Evolutionary conservation across 53 echinoderm and acorn worm species (phyloP).

Genomic region (Echinometra lucunter): DNA sequence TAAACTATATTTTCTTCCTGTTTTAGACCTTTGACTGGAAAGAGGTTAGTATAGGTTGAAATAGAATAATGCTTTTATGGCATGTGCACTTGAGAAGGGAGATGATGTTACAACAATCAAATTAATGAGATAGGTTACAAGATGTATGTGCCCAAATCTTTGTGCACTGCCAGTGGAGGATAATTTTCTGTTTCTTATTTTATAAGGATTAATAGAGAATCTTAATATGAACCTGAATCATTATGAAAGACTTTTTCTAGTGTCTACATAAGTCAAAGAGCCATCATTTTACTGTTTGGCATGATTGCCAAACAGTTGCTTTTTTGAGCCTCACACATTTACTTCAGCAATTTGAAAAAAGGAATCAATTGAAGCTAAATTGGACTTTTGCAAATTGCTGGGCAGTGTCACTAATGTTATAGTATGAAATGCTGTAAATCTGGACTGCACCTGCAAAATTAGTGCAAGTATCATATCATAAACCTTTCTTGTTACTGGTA

Average conservation of each 20-base stretch:
- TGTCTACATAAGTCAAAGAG: neutral
- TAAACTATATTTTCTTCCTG: slow-evolving; percentile 6
- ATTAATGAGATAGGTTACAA: neutral
- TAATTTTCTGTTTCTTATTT: too few relatives aligned
- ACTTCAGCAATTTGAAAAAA: neutral
- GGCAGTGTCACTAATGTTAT: too few relatives aligned
- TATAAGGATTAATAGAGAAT: too few relatives aligned
- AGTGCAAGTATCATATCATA: too few relatives aligned
- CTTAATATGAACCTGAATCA: too few relatives aligned
- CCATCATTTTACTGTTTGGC: neutral
- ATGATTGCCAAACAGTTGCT: too few relatives aligned
- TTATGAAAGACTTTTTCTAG: neutral
- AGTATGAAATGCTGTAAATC: too few relatives aligned
- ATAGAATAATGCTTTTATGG: neutral
- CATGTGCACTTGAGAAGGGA: neutral
- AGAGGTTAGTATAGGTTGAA: neutral
- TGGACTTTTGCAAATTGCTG: neutral
- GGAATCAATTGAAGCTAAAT: neutral
- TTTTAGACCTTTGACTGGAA: neutral
- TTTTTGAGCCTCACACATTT: neutral
- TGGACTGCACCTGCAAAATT: too few relatives aligned
- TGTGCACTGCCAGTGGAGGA: too few relatives aligned
- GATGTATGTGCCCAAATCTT: too few relatives aligned
- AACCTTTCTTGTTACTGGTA: too few relatives aligned
- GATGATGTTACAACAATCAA: neutral